Conservation (phyloP, 2,888 invertebrate species). For the Pelosia muscerda region DNA sequence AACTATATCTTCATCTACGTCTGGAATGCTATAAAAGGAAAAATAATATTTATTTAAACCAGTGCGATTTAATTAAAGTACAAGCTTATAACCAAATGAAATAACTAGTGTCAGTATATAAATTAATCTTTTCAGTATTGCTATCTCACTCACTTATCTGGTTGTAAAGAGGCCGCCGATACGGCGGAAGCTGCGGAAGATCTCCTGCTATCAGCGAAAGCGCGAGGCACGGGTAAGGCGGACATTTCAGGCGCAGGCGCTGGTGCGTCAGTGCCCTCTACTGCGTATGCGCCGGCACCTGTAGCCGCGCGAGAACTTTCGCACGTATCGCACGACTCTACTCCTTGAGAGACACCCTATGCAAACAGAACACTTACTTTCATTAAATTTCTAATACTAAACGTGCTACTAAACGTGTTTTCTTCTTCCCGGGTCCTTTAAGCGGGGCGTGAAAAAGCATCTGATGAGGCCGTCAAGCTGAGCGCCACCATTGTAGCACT, state of each 20-base stretch:
- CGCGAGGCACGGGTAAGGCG: conserved; percentile 89
- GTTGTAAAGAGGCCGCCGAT: conserved; percentile 78
- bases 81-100: too few relatives aligned
- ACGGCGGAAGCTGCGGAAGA: conserved; percentile 87
- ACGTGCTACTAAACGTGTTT: too few relatives aligned
- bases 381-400: neutral
- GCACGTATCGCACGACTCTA: conserved; percentile 64
- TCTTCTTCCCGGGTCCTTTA: too few relatives aligned
- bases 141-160: conserved; percentile 71
- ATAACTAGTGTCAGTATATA: too few relatives aligned
- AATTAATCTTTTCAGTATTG: neutral
- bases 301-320: conserved; percentile 46
- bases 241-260: conserved; percentile 50
- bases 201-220: conserved; percentile 93
- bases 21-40: conserved; percentile 80
- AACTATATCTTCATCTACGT: conserved; percentile 85
- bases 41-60: neutral
- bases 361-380: neutral
- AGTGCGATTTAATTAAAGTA: neutral
- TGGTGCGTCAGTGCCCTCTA: conserved; percentile 20
- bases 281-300: conserved; percentile 27
- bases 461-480: too few relatives aligned
- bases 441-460: too few relatives aligned
- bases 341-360: conserved; percentile 58
- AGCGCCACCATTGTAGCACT: too few relatives aligned